Evolutionary conservation across 2,888 invertebrate species (phyloP), one percentile per base, ranked within the genome.

Genomic region (Thera britannica): DNA sequence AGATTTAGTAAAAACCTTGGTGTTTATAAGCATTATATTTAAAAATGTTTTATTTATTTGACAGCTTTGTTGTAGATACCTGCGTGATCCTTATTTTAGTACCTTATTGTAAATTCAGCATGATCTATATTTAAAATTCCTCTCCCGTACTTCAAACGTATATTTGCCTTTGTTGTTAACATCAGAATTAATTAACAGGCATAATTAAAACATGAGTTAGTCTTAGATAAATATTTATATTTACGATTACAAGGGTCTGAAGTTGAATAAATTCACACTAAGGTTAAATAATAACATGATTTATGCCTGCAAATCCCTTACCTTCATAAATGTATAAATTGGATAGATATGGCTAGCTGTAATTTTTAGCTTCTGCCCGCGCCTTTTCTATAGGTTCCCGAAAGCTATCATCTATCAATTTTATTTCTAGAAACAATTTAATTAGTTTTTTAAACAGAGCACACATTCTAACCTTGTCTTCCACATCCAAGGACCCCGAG

Each of bases 201-300:
- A 63, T 73, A 75, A 73, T 75, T 70, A 73, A 72, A 72, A 70
- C 71, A 57, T 67, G 58, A 63, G 58, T 54, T 66, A 51, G 6
- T 49, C 44, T 48, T 34, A 54, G 59, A 52, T 59, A 62, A 62
- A 65, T 65, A 62, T 62, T 65, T 65, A 65, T 49, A 58, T 54
- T 58, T 64, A 48, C 44, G 6, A 58, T 41, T 41, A 56, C 55
- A 62, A 62, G 56, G 65, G 62, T 57, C 58, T 49, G 62, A 12
- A 48, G 34, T 41, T 65, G 56, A 55, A 62, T 65, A 69, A 58
- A 65, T 65, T 65, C 8, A 23, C 36, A 58, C 58, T 51, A 23
- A 60, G 52, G 8, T 2, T 56, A 63, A 60, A 60, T 48, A 59
- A 23, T n/a, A 48, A 34, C 34, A 52, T 3, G 2, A 12, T 7